These are phyloP conservation scores for Eueremaeus valkanovi DNA, from an alignment of 2,888 invertebrate species.

Conservation along the genomic window DNA sequence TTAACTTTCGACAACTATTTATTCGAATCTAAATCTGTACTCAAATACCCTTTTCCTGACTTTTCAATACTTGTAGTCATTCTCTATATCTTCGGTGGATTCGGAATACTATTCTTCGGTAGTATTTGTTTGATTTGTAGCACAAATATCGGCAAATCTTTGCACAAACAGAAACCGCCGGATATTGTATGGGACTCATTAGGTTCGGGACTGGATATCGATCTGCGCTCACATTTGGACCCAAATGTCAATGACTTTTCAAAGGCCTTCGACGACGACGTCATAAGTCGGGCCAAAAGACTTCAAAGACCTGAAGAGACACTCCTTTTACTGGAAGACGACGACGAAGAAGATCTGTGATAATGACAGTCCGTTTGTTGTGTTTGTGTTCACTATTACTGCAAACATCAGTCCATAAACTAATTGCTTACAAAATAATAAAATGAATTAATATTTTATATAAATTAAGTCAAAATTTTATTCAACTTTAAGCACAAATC, in stretches of 20 bases:
- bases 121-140: constrained; percentile 18
- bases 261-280: constrained; percentile 21
- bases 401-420: too few species aligned
- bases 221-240: constrained; percentile 38
- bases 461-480: too few species aligned
- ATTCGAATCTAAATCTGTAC: too few species aligned
- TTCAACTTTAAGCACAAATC: too few species aligned
- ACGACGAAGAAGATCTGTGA: constrained; percentile 32
- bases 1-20: too few species aligned
- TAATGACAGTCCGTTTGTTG: not conserved
- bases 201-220: constrained; percentile 40
- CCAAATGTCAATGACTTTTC: constrained; percentile 6
- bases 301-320: constrained; percentile 28
- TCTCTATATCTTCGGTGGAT: constrained; percentile 17
- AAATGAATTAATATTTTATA: too few species aligned
- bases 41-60: too few species aligned
- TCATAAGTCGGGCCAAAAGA: constrained; percentile 4
- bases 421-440: too few species aligned
- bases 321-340: constrained; percentile 10
- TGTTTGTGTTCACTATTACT: too few species aligned
- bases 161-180: not conserved
- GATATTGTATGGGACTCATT: constrained; percentile 39
- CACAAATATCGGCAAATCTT: constrained; percentile 17
- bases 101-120: constrained; percentile 20
- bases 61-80: too few species aligned